Evolutionary conservation across 2,797 vertebrate species (phyloP), one percentile per base, ranked within the genome.

Genomic region (Xiphophorus birchmanni): DNA sequence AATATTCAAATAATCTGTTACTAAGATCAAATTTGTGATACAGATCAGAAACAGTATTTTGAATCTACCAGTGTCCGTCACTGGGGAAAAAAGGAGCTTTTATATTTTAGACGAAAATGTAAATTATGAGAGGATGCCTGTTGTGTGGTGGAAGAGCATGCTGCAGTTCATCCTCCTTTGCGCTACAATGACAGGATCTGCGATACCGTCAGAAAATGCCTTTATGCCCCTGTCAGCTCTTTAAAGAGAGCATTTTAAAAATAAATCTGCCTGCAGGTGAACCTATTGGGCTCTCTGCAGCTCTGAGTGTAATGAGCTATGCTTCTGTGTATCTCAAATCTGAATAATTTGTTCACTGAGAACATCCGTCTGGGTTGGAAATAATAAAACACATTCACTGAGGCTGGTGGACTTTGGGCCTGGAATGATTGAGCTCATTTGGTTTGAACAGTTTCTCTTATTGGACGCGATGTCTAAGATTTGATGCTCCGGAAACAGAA

Each of bases 141-240:
- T 69, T 67, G 12, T 50, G 26, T n/a, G 47, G 35, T 26, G 76
- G 45, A 52, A 40, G 63, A 52, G 35, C 45, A 17, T 10, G 18
- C 26, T 76, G 40, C 21, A 12, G 37, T 76, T 76, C 58, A 45
- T 45, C 74, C 76, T 77, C 18, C 18, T 69, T 52, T 50, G 75
- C 60, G 37, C 60, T 42, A 52, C 32, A 42, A 47, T 44, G 58
- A 29, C 47, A 78, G 65, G 48, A 77, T 77, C 58, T 42, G 52
- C 42, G 74, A 75, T 5, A n/a, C 54, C 11, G 17, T 75, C 54
- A 76, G 74, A 60, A 44, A 75, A 75, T 50, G 76, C 37, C 47
- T 52, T 48, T 15, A 17, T 40, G 32, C 23, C 35, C 3, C 42
- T 47, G 58, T 76, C 58, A 76, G 45, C 75, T n/a, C 60, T 50